Conservation (phyloP, 1,140 invertebrate species). For the Ostrea edulis region DNA sequence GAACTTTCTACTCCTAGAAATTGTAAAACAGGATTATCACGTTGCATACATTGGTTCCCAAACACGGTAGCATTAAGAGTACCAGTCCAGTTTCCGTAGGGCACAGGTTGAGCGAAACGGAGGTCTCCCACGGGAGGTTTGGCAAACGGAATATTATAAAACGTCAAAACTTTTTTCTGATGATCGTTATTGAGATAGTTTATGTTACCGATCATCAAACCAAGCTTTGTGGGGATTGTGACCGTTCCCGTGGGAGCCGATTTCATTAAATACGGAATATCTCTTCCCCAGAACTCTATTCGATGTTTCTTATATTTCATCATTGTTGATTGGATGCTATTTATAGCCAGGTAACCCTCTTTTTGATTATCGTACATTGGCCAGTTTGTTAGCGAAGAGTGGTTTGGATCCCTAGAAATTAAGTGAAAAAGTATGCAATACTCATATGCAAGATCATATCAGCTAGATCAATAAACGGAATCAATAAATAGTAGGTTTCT, state of each 20-base stretch:
- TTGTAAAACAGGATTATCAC: neutral
- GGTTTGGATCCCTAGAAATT: neutral
- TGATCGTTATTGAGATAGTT: neutral
- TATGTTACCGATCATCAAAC: neutral
- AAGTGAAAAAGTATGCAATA: neutral
- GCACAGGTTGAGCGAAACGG: conserved; percentile 28
- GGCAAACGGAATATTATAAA: conserved; percentile 37
- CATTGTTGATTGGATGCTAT: neutral
- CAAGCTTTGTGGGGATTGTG: neutral
- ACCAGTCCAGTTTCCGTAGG: neutral
- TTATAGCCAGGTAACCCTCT: neutral
- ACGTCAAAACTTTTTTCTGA: neutral
- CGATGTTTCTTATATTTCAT: neutral
- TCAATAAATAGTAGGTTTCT: too few species aligned
- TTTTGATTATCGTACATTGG: neutral
- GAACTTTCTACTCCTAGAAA: neutral
- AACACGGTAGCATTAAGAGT: conserved; percentile 20
- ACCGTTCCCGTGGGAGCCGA: neutral
- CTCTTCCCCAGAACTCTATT: conserved; percentile 38
- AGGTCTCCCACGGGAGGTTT: conserved; percentile 30
- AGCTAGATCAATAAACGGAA: too few species aligned
- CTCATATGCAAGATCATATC: too few species aligned
- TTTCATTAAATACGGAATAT: conserved; percentile 34
- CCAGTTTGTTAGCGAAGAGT: neutral
- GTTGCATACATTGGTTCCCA: conserved; percentile 9